Base-by-base conservation (phyloP, 2,888 invertebrate species). In the Molanna angustata region DNA sequence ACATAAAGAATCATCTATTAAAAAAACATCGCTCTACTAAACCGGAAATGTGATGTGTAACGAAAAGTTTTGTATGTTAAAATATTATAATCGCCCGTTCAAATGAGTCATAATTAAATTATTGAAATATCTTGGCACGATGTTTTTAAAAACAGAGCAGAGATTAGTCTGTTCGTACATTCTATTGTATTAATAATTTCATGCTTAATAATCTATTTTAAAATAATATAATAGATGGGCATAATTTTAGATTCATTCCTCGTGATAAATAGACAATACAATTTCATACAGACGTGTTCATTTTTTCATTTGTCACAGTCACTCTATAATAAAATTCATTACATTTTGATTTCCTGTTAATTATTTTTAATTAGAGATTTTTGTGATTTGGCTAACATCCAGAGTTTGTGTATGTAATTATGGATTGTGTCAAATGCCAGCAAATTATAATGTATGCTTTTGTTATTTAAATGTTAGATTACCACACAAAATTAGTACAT, bases 291-390 rank as follows among this genome's bases (percentile, higher is more conserved):
- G 21, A 32, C 21, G 20, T 14, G 35, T n/a, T n/a, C n/a, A 46
- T 46, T 35, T 46, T 46, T 32, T 37, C 46, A 46, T 46, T 46
- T 46, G 46, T 46, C 46, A 46, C 35, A 31, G 46, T 35, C 14
- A 21, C 16, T n/a, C n/a, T 18, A 13, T 33, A 21, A 19, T 14
- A 14, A 35, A 35, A 46, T 46, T 46, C 42, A 43, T 35, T 20
- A 19, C 20, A 35, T 43, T 49, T 43, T 49, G 42, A 49, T 49
- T 49, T 49, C 49, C 49, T 49, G 49, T 49, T 49, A 49, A 49
- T 43, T 49, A 49, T 49, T 43, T 49, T 43, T 49, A 49, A 49
- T 49, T 49, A 49, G 20, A 20, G 43, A 49, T 49, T 43, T 35
- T 49, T 35, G 17, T 32, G 43, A 49, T 49, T 49, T 43, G 43